Conservation (phyloP, 2,797 vertebrate genomes). For the Chloroceryle inda region DNA sequence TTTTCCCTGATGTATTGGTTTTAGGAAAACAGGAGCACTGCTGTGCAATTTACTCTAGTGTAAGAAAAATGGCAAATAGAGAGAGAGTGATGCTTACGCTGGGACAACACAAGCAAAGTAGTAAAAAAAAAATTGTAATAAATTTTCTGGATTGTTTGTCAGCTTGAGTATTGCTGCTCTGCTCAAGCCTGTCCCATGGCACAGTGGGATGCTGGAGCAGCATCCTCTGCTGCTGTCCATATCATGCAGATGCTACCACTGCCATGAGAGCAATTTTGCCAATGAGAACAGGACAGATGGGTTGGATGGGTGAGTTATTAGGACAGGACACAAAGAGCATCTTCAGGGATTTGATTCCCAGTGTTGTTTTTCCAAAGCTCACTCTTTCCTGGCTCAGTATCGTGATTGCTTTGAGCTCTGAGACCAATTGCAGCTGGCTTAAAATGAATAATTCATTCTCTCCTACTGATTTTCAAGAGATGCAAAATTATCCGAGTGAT, state of each 20-base stretch:
- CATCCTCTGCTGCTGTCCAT: not conserved
- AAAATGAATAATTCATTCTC: conserved; percentile 58
- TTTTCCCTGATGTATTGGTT: not conserved
- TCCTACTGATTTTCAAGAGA: conserved; percentile 29
- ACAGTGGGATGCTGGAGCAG: not conserved
- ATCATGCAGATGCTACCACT: rapidly evolving
- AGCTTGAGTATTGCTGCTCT: not conserved
- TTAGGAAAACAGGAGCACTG: not conserved
- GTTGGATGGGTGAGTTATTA: not conserved
- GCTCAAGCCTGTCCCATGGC: not conserved
- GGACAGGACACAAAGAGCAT: not conserved
- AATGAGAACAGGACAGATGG: rapidly evolving
- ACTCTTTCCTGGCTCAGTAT: not conserved
- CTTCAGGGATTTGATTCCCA: not conserved
- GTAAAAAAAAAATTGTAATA: not conserved
- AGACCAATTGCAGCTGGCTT: conserved; percentile 17
- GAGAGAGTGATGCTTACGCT: not conserved
- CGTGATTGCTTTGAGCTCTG: not conserved
- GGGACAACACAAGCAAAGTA: not conserved
- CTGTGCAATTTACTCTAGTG: rapidly evolving
- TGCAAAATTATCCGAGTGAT: conserved; percentile 17
- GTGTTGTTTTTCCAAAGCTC: not conserved
- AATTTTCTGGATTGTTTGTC: not conserved
- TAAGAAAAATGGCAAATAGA: not conserved
- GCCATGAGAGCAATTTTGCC: not conserved